These are phyloP conservation scores for Notamacropus eugenii DNA, from an alignment of 2,797 vertebrate genomes.

Conservation along the genomic window DNA sequence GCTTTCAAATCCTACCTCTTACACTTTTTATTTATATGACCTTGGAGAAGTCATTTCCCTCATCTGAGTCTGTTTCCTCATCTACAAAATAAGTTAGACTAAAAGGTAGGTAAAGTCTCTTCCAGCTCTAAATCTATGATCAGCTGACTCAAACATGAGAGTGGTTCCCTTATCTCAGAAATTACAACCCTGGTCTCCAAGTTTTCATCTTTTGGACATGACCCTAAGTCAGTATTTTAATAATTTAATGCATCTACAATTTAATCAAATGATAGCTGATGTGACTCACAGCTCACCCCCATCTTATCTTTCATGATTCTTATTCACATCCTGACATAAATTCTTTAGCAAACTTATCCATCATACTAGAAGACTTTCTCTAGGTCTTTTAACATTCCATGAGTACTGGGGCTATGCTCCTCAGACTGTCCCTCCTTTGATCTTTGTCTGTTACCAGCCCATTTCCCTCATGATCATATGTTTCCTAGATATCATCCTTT, in stretches of 20 bases:
- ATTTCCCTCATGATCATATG: not conserved
- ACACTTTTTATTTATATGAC: not conserved
- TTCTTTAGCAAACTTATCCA: not conserved
- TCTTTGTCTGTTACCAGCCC: not conserved
- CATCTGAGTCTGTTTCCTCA: not conserved
- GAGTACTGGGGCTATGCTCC: not conserved
- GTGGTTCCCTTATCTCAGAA: not conserved
- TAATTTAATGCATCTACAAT: not conserved
- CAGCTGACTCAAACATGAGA: not conserved
- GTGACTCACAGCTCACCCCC: not conserved
- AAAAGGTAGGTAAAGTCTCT: not conserved
- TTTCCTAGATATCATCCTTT: not conserved
- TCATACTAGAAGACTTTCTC: not conserved
- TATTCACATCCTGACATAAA: not conserved
- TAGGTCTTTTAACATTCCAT: not conserved
- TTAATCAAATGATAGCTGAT: not conserved
- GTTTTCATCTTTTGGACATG: not conserved
- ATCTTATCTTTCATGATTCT: not conserved
- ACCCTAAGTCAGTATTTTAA: not conserved
- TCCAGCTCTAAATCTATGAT: not conserved
- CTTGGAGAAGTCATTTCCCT: not conserved
- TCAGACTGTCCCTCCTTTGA: not conserved
- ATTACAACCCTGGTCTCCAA: not conserved
- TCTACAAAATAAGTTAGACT: not conserved
- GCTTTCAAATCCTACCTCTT: not conserved